Base-by-base conservation (phyloP, 2,888 invertebrate species). In the Cryptus armator region DNA sequence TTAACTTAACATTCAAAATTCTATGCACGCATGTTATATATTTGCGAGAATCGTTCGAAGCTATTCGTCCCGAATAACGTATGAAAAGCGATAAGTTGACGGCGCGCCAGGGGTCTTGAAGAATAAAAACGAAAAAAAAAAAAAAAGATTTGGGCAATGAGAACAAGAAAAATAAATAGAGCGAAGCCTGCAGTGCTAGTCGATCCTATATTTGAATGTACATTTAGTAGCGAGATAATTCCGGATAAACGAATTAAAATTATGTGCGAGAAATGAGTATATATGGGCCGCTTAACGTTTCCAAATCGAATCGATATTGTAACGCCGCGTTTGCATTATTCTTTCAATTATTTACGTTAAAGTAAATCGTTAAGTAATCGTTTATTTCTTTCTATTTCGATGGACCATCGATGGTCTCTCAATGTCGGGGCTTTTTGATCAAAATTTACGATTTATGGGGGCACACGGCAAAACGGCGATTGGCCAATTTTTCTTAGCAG, bases 101-200 rank as follows among this genome's bases (percentile, higher is more conserved):
- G 48, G 56, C 66, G 32, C 24, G 66, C 68, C 59, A 68, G 32
- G 51, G 56, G 68, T 59, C 46, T 56, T 62, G 44, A 68, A 71
- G 5, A 37, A 37, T 37, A 37, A 37, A 37, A 37, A 37, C 9
- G 37, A 74, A 14, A 64, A 48, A 59, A n/a, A 24, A 53, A n/a
- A 51, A 43, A 43, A 43, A 29, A 12, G 44, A 46, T 24, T 79
- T 16, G 53, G 56, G 29, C 37, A 29, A 37, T 24, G n/a, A 32
- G 64, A 32, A 32, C 16, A 14, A 10, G 29, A 29, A 43, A 66
- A 74, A 67, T 12, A 12, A 68, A 74, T n/a, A 29, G 46, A 82
- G 32, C 37, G 51, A 70, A 84, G 83, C 86, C 85, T 83, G 85
- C 87, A 85, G 85, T 89, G 85, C 89, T 90, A 88, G 89, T 90